These are phyloP conservation scores for Tachuris rubrigastra DNA, from an alignment of 2,113 vertebrate genomes.

Conservation along the genomic window DNA sequence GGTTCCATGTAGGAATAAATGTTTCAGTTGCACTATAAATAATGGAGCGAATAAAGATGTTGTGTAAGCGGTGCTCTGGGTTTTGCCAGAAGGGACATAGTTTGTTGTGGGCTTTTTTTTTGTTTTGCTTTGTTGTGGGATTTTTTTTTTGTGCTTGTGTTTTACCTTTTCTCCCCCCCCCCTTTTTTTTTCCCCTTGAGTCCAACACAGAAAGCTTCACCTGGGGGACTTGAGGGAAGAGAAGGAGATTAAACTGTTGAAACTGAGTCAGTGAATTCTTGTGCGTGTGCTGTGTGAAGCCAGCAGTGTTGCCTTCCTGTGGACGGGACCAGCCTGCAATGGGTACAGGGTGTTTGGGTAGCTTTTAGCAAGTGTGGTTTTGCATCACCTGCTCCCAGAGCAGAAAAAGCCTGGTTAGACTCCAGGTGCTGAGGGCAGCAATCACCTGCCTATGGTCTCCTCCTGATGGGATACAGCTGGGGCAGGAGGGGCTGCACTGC, in stretches of 20 bases:
- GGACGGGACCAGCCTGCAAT: background rate
- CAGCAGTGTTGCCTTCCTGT: background rate
- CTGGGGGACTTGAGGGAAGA: background rate
- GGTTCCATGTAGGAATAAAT: constrained; percentile 83
- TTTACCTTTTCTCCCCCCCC: background rate
- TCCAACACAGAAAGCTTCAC: constrained; percentile 5
- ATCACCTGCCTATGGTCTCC: accelerated
- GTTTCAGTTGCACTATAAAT: constrained; percentile 90
- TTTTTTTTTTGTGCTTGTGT: background rate
- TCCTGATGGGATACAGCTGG: background rate
- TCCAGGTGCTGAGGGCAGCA: background rate
- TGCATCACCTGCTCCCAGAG: background rate
- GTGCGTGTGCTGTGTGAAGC: background rate
- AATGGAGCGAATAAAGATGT: constrained; percentile 81
- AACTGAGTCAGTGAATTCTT: constrained; percentile 23
- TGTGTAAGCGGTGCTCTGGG: constrained; percentile 87
- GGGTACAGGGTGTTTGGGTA: accelerated
- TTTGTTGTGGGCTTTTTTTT: constrained; percentile 59
- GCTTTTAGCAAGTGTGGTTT: background rate
- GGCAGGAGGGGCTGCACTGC: accelerated
- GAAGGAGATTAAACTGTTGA: constrained; percentile 37
- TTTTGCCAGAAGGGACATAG: constrained; percentile 76
- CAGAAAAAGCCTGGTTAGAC: background rate
- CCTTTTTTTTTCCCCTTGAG: background rate
- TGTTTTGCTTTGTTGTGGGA: constrained; percentile 24